Conservation (phyloP, 2,797 vertebrate genomes). For the Schizopygopsis malacanthus region DNA sequence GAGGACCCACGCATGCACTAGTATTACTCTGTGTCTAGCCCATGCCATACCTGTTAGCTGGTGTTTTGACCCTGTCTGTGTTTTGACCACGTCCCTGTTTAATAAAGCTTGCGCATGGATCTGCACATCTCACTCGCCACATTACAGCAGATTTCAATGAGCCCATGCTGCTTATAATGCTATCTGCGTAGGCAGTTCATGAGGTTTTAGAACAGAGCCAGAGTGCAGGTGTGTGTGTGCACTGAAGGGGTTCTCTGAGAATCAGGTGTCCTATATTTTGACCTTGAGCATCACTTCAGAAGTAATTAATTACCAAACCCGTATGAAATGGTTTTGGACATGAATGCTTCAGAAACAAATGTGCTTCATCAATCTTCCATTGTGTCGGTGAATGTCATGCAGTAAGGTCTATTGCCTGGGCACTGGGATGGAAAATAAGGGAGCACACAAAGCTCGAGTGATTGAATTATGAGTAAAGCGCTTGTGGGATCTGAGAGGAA, state of each 20-base stretch:
- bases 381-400: constrained; percentile 55
- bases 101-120: too few relatives aligned
- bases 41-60: too few relatives aligned
- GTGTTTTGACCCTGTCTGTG: too few relatives aligned
- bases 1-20: too few relatives aligned
- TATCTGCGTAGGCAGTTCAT: background rate
- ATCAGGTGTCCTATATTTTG: constrained; percentile 55
- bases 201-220: background rate
- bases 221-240: constrained; percentile 47
- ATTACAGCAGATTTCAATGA: background rate
- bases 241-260: constrained; percentile 37
- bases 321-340: constrained; percentile 77
- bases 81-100: too few relatives aligned
- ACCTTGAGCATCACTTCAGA: constrained; percentile 74
- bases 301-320: constrained; percentile 76
- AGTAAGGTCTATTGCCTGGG: constrained; percentile 50
- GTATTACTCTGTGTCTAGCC: too few relatives aligned
- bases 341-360: constrained; percentile 68
- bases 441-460: constrained; percentile 43
- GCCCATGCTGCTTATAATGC: background rate
- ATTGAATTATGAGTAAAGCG: constrained; percentile 54
- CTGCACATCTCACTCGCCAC: too few relatives aligned
- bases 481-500: constrained; percentile 13
- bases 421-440: constrained; percentile 51
- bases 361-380: constrained; percentile 68